phyloP scores from a whole-genome alignment of 2,113 vertebrate genomes.

The Asarcornis scutulata region DNA sequence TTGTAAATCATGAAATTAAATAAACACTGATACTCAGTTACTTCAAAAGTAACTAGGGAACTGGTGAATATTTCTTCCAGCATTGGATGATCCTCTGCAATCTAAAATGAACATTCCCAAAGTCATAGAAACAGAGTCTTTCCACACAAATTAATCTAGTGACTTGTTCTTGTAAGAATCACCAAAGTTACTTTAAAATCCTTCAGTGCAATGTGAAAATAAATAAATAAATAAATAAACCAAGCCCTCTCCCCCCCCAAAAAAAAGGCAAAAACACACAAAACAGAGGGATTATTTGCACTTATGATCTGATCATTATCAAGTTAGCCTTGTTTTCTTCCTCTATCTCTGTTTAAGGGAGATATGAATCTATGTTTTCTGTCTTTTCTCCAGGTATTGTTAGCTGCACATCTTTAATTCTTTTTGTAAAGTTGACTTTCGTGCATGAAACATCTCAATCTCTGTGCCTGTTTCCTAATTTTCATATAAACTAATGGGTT shows the following conservation, averaged over 20 bases:
- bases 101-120: background rate
- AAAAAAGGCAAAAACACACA: background rate
- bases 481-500: background rate
- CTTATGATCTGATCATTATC: background rate
- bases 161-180: background rate
- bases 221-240: background rate
- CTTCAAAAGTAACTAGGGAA: background rate
- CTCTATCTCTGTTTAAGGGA: background rate
- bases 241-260: no score
- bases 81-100: background rate
- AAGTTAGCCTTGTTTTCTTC: background rate
- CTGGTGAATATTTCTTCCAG: background rate
- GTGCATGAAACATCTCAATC: background rate
- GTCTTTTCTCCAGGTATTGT: fast-evolving
- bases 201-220: background rate
- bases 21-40: background rate
- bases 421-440: background rate
- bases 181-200: background rate
- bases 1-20: background rate
- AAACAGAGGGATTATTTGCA: background rate
- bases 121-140: background rate
- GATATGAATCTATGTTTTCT: fast-evolving
- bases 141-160: background rate
- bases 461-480: background rate
- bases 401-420: background rate